These are phyloP conservation scores for Xerus rutilus DNA, from an alignment of 2,797 vertebrate species.

Conservation along the genomic window DNA sequence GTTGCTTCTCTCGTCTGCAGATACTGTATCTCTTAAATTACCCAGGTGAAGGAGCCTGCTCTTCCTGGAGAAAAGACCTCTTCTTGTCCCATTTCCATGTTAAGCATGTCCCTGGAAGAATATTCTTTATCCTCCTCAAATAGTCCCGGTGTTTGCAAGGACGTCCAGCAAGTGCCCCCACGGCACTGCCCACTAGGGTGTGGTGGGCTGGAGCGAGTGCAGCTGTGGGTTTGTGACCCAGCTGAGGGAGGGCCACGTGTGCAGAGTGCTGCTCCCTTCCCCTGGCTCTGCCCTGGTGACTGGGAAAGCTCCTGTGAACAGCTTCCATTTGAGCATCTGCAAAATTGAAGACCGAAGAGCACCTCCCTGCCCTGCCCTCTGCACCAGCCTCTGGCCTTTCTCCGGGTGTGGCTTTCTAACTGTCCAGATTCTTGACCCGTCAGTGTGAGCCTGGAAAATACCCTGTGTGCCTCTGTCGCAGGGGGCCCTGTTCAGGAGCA, in stretches of 20 bases:
- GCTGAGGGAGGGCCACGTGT: neutral
- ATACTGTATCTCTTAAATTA: neutral
- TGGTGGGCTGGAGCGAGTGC: accelerated
- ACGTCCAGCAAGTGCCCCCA: accelerated
- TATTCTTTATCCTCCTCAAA: neutral
- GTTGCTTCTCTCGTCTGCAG: neutral
- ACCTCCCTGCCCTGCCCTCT: accelerated
- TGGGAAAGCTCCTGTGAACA: accelerated
- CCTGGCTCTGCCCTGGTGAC: accelerated
- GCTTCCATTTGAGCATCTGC: accelerated
- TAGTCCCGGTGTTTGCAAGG: neutral
- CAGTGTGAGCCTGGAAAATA: neutral
- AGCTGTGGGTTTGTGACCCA: accelerated
- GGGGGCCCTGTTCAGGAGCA: neutral
- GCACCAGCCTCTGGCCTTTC: accelerated
- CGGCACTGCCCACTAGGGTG: accelerated
- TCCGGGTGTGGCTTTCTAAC: neutral
- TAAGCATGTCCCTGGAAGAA: neutral
- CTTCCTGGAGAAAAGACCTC: conserved; percentile 23
- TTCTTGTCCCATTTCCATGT: conserved; percentile 19
- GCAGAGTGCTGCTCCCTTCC: neutral
- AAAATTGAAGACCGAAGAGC: accelerated
- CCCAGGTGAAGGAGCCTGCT: neutral
- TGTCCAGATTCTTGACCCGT: accelerated
- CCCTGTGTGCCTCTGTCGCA: neutral